Conservation (phyloP, 2,888 invertebrate genomes). For the Eremobia ochroleuca region DNA sequence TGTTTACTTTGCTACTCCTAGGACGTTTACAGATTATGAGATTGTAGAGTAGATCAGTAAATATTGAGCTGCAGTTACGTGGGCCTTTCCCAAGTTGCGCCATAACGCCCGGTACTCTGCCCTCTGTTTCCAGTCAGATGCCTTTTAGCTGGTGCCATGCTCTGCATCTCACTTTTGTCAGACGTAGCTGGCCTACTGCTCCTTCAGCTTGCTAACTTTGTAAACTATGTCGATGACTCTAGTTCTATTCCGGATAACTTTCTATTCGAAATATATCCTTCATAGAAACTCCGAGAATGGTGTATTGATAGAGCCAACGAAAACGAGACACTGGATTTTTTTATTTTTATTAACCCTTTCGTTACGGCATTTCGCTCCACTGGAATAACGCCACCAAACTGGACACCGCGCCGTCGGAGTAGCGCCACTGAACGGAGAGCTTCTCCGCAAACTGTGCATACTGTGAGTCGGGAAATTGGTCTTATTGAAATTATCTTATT, state of each 20-base stretch:
- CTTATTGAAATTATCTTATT: no score
- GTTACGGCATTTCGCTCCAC: no score
- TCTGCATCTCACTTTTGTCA: not conserved
- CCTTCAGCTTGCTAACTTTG: not conserved
- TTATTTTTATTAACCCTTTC: slow-evolving; percentile 10
- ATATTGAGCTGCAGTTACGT: not conserved
- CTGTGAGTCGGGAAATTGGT: no score
- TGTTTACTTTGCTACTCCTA: not conserved
- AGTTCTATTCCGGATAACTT: not conserved
- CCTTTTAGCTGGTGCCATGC: not conserved
- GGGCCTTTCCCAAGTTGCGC: not conserved
- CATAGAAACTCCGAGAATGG: not conserved
- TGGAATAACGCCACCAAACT: no score
- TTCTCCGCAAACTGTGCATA: no score
- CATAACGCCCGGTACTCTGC: not conserved
- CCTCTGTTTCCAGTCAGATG: not conserved
- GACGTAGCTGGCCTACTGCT: not conserved
- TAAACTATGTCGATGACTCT: not conserved
- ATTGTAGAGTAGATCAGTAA: not conserved
- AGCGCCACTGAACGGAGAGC: no score
- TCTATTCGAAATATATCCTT: not conserved
- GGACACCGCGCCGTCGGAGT: no score
- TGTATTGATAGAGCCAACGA: not conserved
- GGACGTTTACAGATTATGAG: not conserved
- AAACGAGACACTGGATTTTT: not conserved